These are phyloP conservation scores for Sarcophaga subvicina DNA, from an alignment of 2,888 invertebrate genomes.

Conservation along the genomic window DNA sequence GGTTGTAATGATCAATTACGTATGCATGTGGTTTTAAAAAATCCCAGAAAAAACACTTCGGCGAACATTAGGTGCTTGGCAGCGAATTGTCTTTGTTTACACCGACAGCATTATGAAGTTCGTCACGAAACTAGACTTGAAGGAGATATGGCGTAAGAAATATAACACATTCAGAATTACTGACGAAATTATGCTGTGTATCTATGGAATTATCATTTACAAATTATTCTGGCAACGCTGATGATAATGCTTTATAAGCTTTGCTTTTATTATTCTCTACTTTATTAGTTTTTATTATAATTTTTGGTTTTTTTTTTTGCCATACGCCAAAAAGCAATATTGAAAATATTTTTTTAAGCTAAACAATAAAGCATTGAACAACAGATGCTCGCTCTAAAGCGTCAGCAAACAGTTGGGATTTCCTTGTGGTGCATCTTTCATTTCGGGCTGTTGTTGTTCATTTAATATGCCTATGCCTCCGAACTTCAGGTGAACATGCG, in stretches of 20 bases:
- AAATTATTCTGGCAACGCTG: constrained; percentile 27
- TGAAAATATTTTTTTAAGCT: constrained; percentile 22
- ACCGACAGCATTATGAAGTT: too few relatives aligned
- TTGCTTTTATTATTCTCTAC: neutral
- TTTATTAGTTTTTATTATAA: neutral
- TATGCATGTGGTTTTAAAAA: too few relatives aligned
- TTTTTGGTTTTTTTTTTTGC: neutral
- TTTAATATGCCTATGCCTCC: constrained; percentile 42
- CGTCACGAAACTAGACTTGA: too few relatives aligned
- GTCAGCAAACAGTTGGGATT: constrained; percentile 31
- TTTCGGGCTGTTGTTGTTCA: constrained; percentile 4
- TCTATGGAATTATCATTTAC: too few relatives aligned
- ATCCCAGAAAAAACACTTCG: too few relatives aligned
- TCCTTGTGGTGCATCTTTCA: constrained; percentile 13
- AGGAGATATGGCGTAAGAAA: too few relatives aligned
- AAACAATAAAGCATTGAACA: constrained; percentile 47
- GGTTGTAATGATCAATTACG: too few relatives aligned
- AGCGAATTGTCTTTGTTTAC: too few relatives aligned
- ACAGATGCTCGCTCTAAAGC: constrained; percentile 43
- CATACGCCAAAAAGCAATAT: constrained; percentile 23
- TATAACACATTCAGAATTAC: too few relatives aligned
- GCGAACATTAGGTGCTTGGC: too few relatives aligned
- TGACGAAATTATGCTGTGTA: rapidly evolving
- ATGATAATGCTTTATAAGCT: constrained; percentile 4
- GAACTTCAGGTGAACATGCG: constrained; percentile 59